A percentile compares a stretch with the other conserved stretches of the same genome.
phyloP scores from a whole-genome alignment of 2,113 vertebrate species.

The Oophaga pumilio region DNA sequence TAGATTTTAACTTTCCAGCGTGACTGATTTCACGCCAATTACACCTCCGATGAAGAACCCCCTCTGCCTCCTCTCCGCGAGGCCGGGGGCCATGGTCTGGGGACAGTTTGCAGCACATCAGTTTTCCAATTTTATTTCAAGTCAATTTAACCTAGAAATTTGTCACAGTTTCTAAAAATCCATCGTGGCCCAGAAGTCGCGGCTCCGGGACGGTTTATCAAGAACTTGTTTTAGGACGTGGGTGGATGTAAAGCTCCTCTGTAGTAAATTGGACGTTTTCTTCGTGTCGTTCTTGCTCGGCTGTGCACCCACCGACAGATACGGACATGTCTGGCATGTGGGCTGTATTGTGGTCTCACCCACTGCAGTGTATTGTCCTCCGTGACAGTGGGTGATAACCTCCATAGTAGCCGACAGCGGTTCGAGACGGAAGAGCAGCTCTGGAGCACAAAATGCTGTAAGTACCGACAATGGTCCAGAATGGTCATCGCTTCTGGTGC shows the following conservation, averaged over 20 bases:
- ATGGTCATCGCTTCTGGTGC: too few relatives aligned
- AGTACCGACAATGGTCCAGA: too few relatives aligned
- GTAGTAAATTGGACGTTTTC: neutral
- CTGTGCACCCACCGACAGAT: too few relatives aligned
- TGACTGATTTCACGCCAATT: conserved; percentile 22
- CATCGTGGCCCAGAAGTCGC: neutral
- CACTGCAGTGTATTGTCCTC: too few relatives aligned
- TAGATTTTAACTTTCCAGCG: conserved; percentile 4
- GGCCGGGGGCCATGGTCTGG: neutral
- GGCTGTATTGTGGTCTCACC: neutral
- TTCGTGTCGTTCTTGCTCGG: neutral
- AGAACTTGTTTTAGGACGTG: conserved; percentile 9
- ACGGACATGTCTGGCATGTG: neutral
- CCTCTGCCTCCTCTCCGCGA: neutral
- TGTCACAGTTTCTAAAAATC: neutral
- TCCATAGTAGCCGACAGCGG: too few relatives aligned
- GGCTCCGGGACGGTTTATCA: neutral
- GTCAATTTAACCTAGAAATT: conserved; percentile 15
- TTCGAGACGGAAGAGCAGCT: too few relatives aligned
- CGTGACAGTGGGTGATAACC: too few relatives aligned
- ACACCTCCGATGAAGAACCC: neutral
- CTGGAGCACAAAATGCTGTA: too few relatives aligned
- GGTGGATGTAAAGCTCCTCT: neutral
- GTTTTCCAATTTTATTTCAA: conserved; percentile 18
- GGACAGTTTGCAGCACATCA: neutral